Percentiles rank a stretch among this genome's conserved stretches.
phyloP scores from a whole-genome alignment of 2,888 invertebrate species.

The Agrotis segetum region DNA sequence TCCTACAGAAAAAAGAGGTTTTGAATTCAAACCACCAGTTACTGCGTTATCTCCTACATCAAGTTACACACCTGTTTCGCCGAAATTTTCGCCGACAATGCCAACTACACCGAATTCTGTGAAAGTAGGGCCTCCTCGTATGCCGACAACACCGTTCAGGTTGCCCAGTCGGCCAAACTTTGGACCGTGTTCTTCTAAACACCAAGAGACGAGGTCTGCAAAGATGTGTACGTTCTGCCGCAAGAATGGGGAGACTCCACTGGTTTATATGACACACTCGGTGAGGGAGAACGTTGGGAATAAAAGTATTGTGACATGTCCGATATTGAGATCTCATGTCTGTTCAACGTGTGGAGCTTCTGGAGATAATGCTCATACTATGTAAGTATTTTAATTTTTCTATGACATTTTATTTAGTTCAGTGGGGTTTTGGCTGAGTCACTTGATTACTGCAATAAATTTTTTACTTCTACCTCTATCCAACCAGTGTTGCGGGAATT shows the following conservation, averaged over 20 bases:
- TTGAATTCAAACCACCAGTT: constrained; percentile 70
- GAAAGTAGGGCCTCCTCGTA: constrained; percentile 2
- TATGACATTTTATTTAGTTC: no score
- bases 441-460: no score
- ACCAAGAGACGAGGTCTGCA: constrained; percentile 38
- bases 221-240: constrained; percentile 85
- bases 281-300: constrained; percentile 79
- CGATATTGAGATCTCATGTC: constrained; percentile 82
- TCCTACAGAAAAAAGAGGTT: constrained; percentile 73
- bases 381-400: constrained; percentile 76
- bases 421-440: no score
- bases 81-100: constrained; percentile 41
- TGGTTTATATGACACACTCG: constrained; percentile 81
- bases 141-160: constrained; percentile 43
- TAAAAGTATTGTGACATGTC: constrained; percentile 81
- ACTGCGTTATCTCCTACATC: constrained; percentile 56
- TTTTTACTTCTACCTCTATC: no score
- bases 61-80: constrained; percentile 39
- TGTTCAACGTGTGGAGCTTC: constrained; percentile 81
- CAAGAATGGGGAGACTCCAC: constrained; percentile 85
- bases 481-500: no score
- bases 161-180: constrained; percentile 30
- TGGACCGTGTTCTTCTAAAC: constrained; percentile 53
- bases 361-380: constrained; percentile 86
- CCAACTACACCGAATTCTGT: constrained; percentile 34